These are phyloP conservation scores for Chelonia mydas DNA, from an alignment of 2,797 vertebrate species.

Conservation along the genomic window DNA sequence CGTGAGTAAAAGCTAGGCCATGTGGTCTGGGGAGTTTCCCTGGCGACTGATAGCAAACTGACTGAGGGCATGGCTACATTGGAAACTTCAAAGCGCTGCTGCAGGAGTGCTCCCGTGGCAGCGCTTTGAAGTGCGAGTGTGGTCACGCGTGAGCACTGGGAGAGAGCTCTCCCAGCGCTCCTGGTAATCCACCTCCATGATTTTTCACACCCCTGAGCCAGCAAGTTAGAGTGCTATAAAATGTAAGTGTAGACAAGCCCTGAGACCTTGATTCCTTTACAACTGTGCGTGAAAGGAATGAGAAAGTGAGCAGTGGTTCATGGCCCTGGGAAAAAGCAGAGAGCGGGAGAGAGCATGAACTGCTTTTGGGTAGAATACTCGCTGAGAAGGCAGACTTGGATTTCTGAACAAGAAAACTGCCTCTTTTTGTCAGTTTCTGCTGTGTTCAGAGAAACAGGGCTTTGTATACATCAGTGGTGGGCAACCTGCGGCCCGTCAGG, in stretches of 20 bases:
- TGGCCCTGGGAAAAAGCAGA: background rate
- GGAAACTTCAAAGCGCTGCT: too few relatives aligned
- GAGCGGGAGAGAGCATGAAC: background rate
- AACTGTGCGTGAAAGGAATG: constrained; percentile 65
- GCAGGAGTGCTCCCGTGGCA: too few relatives aligned
- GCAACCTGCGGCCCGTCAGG: too few relatives aligned
- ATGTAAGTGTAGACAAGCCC: too few relatives aligned
- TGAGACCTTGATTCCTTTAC: constrained; percentile 69
- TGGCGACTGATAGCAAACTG: background rate
- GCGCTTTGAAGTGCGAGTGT: too few relatives aligned
- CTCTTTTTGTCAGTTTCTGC: background rate
- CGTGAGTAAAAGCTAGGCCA: constrained; percentile 65
- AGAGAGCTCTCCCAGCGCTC: too few relatives aligned
- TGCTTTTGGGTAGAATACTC: constrained; percentile 20
- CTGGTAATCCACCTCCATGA: too few relatives aligned
- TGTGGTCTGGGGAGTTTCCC: constrained; percentile 58
- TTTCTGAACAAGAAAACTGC: background rate
- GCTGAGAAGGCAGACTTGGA: background rate
- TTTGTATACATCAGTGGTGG: background rate
- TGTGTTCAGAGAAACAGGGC: background rate
- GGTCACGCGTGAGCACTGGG: too few relatives aligned
- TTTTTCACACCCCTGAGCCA: too few relatives aligned
- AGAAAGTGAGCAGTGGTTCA: constrained; percentile 29
- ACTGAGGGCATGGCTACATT: too few relatives aligned
- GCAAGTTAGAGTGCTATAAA: too few relatives aligned